These are phyloP conservation scores for Hypsopygia costalis DNA, from an alignment of 2,888 invertebrate genomes.

Conservation along the genomic window DNA sequence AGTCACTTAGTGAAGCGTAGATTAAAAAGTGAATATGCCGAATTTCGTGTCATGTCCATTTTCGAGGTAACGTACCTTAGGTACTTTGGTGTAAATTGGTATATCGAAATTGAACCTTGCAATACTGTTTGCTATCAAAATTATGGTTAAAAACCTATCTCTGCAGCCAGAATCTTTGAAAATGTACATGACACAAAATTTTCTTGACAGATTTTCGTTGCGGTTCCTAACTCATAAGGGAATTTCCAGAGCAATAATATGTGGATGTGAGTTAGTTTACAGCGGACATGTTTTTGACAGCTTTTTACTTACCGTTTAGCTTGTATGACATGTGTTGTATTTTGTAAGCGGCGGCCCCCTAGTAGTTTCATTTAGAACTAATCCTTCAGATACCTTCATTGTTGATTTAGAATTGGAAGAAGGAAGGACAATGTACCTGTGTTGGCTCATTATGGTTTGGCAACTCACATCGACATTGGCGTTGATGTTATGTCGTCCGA, in stretches of 20 bases:
- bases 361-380: constrained; percentile 5
- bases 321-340: constrained; percentile 21
- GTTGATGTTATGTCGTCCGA: no score
- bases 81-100: constrained; percentile 13
- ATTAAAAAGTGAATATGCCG: constrained; percentile 2
- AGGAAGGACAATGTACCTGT: no score
- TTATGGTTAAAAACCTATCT: constrained; percentile 7
- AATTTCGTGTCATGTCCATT: constrained; percentile 13
- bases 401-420: no score
- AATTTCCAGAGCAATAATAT: constrained; percentile 66
- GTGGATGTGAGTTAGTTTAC: constrained; percentile 67
- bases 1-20: constrained; percentile 33
- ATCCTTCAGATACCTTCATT: no score
- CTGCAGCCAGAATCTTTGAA: constrained; percentile 4
- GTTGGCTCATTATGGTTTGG: no score
- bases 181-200: constrained; percentile 16
- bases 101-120: constrained; percentile 37
- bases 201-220: constrained; percentile 26
- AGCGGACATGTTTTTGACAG: constrained; percentile 43
- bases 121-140: constrained; percentile 16
- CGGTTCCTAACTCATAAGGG: constrained; percentile 53
- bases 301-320: constrained; percentile 41
- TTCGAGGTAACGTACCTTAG: no score
- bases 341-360: constrained; percentile 7
- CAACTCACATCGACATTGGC: no score